Conservation (phyloP, 2,797 vertebrate species). For the Loris lydekkerianus region DNA sequence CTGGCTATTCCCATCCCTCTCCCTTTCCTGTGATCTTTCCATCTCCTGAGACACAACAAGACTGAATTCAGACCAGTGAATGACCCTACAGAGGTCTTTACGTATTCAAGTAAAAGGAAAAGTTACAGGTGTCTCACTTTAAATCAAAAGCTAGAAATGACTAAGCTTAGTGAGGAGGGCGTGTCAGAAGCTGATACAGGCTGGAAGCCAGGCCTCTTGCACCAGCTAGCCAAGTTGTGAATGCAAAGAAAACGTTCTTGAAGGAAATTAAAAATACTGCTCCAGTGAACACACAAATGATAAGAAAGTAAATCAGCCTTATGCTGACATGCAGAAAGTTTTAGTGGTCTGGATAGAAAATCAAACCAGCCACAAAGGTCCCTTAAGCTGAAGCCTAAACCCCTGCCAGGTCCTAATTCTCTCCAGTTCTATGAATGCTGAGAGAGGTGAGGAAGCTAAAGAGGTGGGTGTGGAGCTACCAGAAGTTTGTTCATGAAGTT, state of each 20-base stretch:
- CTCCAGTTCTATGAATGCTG: not conserved
- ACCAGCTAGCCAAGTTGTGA: too few relatives aligned
- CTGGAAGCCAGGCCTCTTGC: not conserved
- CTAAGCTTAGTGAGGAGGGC: not conserved
- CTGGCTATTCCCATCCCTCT: too few relatives aligned
- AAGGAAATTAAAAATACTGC: not conserved
- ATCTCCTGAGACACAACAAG: not conserved
- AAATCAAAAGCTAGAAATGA: not conserved
- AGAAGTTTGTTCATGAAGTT: not conserved
- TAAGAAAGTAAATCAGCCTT: not conserved
- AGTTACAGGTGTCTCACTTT: not conserved
- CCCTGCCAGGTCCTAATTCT: not conserved
- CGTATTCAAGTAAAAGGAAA: not conserved
- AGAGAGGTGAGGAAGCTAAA: not conserved
- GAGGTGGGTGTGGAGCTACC: not conserved
- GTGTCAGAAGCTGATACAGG: not conserved
- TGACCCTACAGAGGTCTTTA: not conserved
- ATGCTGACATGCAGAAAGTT: not conserved
- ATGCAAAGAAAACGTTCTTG: not conserved
- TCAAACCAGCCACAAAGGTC: not conserved
- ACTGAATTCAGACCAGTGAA: not conserved
- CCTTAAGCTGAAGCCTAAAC: not conserved
- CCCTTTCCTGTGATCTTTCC: not conserved
- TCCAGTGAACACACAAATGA: not conserved
- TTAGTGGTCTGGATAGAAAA: not conserved